A percentile compares a stretch with the other conserved stretches of the same genome.
These are phyloP conservation scores for Drosophila littoralis DNA, from an alignment of 1,140 invertebrate species.

Conservation along the genomic window DNA sequence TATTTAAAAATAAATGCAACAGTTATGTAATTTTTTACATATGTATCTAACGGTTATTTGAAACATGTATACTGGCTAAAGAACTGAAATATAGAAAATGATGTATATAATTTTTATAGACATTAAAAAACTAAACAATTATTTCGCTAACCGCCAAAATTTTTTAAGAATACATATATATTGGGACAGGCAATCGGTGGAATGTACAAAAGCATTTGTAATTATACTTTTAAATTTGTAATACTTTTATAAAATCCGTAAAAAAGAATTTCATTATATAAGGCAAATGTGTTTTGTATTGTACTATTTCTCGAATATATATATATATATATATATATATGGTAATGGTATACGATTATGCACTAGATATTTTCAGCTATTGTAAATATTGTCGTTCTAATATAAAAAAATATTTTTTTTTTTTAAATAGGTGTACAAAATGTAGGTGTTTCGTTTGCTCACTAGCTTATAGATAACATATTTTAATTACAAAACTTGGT, in stretches of 20 bases:
- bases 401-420: slow-evolving; percentile 17
- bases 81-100: neutral
- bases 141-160: neutral
- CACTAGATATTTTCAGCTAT: slow-evolving; percentile 17
- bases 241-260: slow-evolving; percentile 57
- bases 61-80: too few relatives aligned
- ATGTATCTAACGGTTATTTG: too few relatives aligned
- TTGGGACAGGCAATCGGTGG: neutral
- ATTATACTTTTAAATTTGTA: slow-evolving; percentile 36
- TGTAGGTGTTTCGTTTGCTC: slow-evolving; percentile 12
- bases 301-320: slow-evolving; percentile 39
- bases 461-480: neutral
- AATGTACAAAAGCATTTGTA: slow-evolving; percentile 16
- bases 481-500: neutral
- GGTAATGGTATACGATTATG: slow-evolving; percentile 22
- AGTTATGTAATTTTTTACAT: too few relatives aligned
- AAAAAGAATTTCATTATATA: slow-evolving; percentile 35
- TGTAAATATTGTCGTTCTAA: slow-evolving; percentile 13
- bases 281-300: slow-evolving; percentile 44
- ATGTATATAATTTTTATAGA: neutral
- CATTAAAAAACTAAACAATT: neutral
- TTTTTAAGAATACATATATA: slow-evolving; percentile 1
- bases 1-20: too few relatives aligned
- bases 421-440: neutral
- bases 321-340: slow-evolving; percentile 5